Evolutionary conservation across 2,113 vertebrate genomes (phyloP).

Genomic region (Octodon degus): DNA sequence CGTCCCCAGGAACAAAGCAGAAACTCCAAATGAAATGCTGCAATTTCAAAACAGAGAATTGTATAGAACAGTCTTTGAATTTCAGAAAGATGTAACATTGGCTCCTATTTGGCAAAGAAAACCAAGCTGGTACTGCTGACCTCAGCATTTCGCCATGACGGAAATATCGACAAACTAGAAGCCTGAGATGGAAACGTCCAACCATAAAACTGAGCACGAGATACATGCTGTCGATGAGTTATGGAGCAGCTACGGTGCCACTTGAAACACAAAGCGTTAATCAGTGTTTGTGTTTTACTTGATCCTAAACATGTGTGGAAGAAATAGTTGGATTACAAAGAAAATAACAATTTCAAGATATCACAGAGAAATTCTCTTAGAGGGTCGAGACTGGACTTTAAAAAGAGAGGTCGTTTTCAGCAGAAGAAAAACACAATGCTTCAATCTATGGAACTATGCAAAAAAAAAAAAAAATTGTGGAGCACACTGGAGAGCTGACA

Average conservation of each 20-base stretch:
- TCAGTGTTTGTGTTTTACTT: not conserved
- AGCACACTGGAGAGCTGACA: not conserved
- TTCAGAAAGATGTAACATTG: not conserved
- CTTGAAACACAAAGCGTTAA: not conserved
- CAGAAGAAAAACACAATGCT: not conserved
- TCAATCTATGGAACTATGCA: not conserved
- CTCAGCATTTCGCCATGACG: not conserved
- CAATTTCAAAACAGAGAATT: not conserved
- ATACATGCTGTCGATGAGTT: not conserved
- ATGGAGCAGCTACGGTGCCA: not conserved
- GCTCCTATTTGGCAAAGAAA: not conserved
- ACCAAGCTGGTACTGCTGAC: not conserved
- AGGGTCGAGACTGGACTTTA: not conserved
- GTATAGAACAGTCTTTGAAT: not conserved
- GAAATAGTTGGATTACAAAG: not conserved
- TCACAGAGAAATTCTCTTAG: not conserved
- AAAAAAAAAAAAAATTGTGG: not conserved
- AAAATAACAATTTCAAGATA: not conserved
- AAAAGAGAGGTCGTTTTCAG: not conserved
- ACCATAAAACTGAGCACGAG: not conserved
- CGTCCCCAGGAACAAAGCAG: not conserved
- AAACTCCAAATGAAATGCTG: not conserved
- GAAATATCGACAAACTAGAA: not conserved
- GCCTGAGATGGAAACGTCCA: not conserved
- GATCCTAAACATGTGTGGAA: not conserved